Conservation (phyloP, 2,113 vertebrate species). For the Microcebus tavaratra region DNA sequence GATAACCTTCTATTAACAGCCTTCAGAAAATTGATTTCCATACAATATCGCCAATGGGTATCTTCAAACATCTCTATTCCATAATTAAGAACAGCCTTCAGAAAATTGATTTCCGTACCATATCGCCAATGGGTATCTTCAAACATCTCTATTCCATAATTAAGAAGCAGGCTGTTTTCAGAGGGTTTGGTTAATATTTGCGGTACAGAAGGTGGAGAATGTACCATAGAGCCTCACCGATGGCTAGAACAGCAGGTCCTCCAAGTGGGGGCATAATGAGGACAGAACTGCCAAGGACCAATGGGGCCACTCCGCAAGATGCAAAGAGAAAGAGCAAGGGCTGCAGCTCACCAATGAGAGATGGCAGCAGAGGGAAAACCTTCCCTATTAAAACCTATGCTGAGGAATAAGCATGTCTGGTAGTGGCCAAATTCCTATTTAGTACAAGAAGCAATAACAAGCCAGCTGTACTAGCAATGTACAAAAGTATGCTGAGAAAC, state of each 20-base stretch:
- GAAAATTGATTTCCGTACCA: background rate
- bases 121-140: background rate
- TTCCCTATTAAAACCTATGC: background rate
- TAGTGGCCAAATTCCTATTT: background rate
- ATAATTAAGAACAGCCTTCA: background rate
- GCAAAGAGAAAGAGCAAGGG: background rate
- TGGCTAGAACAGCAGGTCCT: background rate
- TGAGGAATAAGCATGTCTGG: background rate
- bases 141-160: background rate
- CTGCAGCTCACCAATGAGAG: background rate
- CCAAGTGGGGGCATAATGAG: background rate
- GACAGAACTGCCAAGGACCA: background rate
- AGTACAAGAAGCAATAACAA: constrained; percentile 17
- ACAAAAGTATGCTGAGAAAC: background rate
- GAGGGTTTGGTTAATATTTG: background rate
- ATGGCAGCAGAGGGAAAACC: background rate
- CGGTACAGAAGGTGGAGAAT: background rate
- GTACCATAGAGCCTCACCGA: background rate
- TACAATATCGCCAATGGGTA: background rate
- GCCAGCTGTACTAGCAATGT: background rate
- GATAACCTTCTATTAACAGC: background rate
- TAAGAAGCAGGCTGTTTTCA: constrained; percentile 23
- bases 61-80: background rate
- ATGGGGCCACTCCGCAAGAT: background rate
- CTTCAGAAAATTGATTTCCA: background rate